Evolutionary conservation across 2,113 vertebrate species (phyloP), one percentile per base, ranked within the genome.

Genomic region (Micronycteris hirsuta): DNA sequence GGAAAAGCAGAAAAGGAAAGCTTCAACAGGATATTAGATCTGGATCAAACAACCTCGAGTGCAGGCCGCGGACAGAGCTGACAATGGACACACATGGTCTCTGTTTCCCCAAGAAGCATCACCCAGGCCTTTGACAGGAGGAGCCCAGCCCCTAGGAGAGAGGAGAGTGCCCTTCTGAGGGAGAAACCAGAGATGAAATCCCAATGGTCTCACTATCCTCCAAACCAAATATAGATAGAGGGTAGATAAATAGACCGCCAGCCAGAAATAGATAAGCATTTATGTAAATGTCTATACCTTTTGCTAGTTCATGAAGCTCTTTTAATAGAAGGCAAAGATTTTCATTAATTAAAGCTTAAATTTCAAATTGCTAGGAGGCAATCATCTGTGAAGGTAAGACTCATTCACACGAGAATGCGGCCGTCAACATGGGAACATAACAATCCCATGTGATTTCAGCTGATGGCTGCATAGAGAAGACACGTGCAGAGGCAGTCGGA

Each of bases 261-360:
- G 86, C 92, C 87, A 95, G 88, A 95, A 97, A 96, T 91, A 96
- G 95, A 97, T 83, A 76, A 45, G 83, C 63, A 95, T 94, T 97
- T 96, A 97, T 93, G 81, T 94, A 97, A 96, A 93, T 92, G 70
- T 45, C 88, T 94, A 67, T 92, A 96, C 82, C 36, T 86, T 90
- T 86, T 71, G 61, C 89, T 89, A 86, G 91, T 93, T 95, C 86
- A 86, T 91, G 92, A 96, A 91, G 73, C 77, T 97, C 91, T 96
- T 92, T 96, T 95, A 97, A 94, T 95, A 97, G 86, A 97, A 96
- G 77, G 86, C 61, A 96, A 91, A 96, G 82, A 41, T 97, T 97
- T 97, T 97, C 93, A 96, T 97, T 96, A 96, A 97, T 96, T 95
- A 97, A 95, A 96, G 63, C 73, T 97, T 95, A 95, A 96, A 85